Evolutionary conservation across 2,888 invertebrate genomes (phyloP), one percentile per base, ranked within the genome.

Genomic region (Pseudoips prasinana): DNA sequence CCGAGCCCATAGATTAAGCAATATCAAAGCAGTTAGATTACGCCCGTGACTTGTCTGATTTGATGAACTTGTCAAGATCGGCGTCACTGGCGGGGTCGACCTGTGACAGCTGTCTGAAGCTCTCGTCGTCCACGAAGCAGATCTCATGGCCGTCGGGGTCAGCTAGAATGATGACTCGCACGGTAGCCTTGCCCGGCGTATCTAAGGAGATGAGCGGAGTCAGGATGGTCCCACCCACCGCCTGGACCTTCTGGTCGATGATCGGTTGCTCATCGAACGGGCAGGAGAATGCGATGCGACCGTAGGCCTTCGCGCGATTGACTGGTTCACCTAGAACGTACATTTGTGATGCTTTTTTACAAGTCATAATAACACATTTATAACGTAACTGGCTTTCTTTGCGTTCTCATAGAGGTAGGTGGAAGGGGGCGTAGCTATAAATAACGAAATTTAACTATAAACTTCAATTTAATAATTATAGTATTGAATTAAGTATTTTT

Each of bases 131-230:
- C 3, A 99, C 99, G 80, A 98, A 98, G 82, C 99, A 99, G 48
- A 99, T 99, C 90, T 99, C 99, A 77, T 98, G 98, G 0, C 93
- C 96, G 83, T 98, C 97, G 0, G 99, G 98, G 89, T 99, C 99
- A 1, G 96, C 97, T 1, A 99, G 87, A 63, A 99, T 99, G 36
- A 99, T 95, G 18, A 99, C 99, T 46, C 96, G 91, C 0, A 99
- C 99, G 0, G 96, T 96, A 0, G 98, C 98, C 79, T 99, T 99
- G 25, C 97, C 99, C 0, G 99, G 99, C 0, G 99, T 99, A 65
- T 97, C 97, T 46, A 99, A 85, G n/a, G 94, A 94, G 33, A 97
- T 93, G 9, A 98, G 88, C 0, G 97, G 97, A 0, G 96, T 98
- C 7, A 98, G 86, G 52, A 99, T 95, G 19, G 91, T 94, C 39